Base-by-base conservation (phyloP, 2,113 vertebrate species). In the Rhegmatorhina hoffmannsi region DNA sequence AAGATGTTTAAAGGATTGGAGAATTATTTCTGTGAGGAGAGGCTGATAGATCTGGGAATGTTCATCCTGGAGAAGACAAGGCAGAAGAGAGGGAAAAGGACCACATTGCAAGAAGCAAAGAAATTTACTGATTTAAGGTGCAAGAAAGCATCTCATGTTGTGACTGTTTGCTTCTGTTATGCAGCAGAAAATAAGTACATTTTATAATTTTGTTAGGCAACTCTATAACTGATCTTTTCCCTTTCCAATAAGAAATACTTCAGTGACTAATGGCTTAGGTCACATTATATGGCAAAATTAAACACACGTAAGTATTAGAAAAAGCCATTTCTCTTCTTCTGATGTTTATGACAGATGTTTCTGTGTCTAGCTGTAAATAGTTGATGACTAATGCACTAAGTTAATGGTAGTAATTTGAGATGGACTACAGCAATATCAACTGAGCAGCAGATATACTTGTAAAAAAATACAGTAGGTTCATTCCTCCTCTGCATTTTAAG, bases 361-460 rank as follows among this genome's bases (percentile, higher is more conserved):
- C 58, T 89, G 86, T 34, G 84, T 67, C 33, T 91, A 95, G 76
- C 89, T 77, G 84, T 49, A 94, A 83, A 81, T 91, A 97, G 89
- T 89, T 88, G 66, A 94, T 95, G 69, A 83, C 44, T 78, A 95
- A 90, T 85, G 53, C 59, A 72, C 84, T 91, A 53, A 97, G 91
- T 78, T 64, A 95, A 87, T 40, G 12, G 17, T 49, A 86, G 36
- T 87, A 97, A 97, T 97, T 97, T 96, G 93, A 76, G 46, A 87
- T 17, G 18, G 72, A 76, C 66, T 84, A 69, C 58, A 84, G 43
- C 36, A 89, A 31, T 29, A 89, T 95, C 68, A 88, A 95, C 40
- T 1, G 6, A 92, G 64, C 63, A 91, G 49, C 73, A 93, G 84
- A 73, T 93, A 76, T 6, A 12, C 53, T 74, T 91, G 38, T 75